A percentile compares a stretch with the other conserved stretches of the same genome.
These are phyloP conservation scores for Phataginus tetradactyla DNA, from an alignment of 2,797 vertebrate genomes.

Conservation along the genomic window DNA sequence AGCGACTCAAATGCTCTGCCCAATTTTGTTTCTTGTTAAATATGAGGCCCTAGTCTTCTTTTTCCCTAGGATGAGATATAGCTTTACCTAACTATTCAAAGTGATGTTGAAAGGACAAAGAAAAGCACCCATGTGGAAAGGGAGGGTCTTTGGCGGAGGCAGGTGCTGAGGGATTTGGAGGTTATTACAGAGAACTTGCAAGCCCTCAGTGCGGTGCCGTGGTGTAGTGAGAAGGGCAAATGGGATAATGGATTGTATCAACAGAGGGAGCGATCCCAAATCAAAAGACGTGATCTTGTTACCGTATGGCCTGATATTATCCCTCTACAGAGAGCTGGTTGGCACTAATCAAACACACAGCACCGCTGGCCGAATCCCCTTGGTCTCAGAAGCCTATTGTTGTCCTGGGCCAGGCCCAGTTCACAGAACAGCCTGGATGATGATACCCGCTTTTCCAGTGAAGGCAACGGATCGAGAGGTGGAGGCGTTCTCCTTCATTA, in stretches of 20 bases:
- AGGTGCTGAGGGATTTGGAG: constrained; percentile 82
- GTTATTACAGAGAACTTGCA: constrained; percentile 76
- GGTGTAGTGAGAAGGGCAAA: constrained; percentile 77
- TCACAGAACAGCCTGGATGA: constrained; percentile 50
- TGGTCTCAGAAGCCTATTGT: constrained; percentile 70
- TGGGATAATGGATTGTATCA: constrained; percentile 73
- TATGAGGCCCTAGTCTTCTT: constrained; percentile 62
- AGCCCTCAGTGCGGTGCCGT: constrained; percentile 54
- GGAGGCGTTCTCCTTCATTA: constrained; percentile 19
- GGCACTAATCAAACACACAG: constrained; percentile 76
- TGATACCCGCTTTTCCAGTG: constrained; percentile 48
- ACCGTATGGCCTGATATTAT: constrained; percentile 70
- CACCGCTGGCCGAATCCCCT: constrained; percentile 58
- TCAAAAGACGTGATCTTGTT: constrained; percentile 73
- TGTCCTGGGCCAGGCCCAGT: constrained; percentile 46
- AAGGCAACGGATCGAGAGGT: constrained; percentile 60
- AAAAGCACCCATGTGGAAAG: constrained; percentile 59
- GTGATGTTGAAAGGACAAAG: constrained; percentile 53
- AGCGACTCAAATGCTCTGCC: constrained; percentile 34
- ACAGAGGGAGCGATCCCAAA: constrained; percentile 57
- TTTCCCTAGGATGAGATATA: constrained; percentile 54
- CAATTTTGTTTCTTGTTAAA: constrained; percentile 68
- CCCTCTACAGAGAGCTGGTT: constrained; percentile 67
- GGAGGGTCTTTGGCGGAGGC: constrained; percentile 76
- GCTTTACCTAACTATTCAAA: constrained; percentile 71